Percentiles rank a stretch among this genome's conserved stretches.
Evolutionary conservation across 2,888 invertebrate species (phyloP).

Genomic region (Flexamia atlantica): DNA sequence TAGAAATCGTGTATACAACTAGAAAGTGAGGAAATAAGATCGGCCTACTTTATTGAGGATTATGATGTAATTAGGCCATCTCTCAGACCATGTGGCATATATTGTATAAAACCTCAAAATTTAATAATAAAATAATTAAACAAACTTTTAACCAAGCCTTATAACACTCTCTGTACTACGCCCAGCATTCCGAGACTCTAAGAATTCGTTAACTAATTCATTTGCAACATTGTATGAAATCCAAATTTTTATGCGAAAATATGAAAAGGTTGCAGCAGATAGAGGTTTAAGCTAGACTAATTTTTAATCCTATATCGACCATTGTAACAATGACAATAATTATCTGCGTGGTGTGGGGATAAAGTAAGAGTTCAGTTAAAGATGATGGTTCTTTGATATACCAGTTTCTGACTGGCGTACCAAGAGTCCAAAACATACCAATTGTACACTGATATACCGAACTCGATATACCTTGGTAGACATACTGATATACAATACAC

Average conservation of each 20-base stretch:
- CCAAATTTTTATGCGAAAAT: not conserved
- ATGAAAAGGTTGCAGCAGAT: conserved; percentile 10
- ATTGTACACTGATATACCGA: not conserved
- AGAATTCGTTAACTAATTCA: no score
- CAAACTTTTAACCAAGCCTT: no score
- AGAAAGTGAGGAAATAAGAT: no score
- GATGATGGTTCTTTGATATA: conserved; percentile 18
- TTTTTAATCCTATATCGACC: not conserved
- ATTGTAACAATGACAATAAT: not conserved
- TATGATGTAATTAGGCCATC: no score
- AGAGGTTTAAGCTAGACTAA: not conserved
- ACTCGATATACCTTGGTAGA: not conserved
- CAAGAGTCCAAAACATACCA: not conserved
- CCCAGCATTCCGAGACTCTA: no score
- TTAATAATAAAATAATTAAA: no score
- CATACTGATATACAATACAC: conserved; percentile 36
- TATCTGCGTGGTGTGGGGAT: conserved; percentile 31
- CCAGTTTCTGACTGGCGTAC: not conserved
- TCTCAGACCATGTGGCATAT: no score
- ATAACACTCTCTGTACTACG: no score
- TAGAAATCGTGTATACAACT: no score
- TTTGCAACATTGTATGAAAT: no score
- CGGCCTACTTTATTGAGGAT: no score
- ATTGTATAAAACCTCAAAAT: no score
- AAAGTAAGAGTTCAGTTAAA: conserved; percentile 10